Conservation (phyloP, 2,113 vertebrate species). For the Coracopsis vasa region DNA sequence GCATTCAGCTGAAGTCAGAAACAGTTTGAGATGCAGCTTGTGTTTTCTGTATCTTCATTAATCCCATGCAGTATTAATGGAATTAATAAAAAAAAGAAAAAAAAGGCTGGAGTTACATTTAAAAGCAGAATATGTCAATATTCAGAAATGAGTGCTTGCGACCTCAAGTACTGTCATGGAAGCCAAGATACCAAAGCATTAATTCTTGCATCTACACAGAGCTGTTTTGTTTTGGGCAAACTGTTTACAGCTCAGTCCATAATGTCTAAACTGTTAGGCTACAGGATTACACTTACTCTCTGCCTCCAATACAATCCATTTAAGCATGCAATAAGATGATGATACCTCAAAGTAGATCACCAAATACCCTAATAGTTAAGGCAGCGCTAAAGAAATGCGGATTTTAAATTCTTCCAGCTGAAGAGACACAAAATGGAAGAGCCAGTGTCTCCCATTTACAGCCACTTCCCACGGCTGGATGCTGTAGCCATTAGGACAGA, state of each 20-base stretch:
- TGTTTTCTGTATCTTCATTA: not conserved
- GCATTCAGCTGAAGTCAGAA: not conserved
- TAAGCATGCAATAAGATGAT: not conserved
- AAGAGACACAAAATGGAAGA: not conserved
- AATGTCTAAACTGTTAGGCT: not conserved
- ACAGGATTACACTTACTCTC: not conserved
- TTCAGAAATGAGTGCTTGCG: not conserved
- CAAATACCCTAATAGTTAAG: not conserved
- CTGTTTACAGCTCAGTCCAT: not conserved
- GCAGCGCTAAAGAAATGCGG: not conserved
- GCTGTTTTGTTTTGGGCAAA: not conserved
- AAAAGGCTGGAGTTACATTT: not conserved
- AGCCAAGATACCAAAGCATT: not conserved
- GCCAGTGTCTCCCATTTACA: not conserved
- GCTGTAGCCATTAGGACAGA: not conserved
- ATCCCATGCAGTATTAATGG: not conserved
- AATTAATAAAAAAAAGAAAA: not conserved
- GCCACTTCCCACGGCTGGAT: not conserved
- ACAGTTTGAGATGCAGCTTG: not conserved
- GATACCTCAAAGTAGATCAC: not conserved
- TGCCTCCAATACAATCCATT: not conserved
- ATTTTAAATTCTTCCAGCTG: not conserved
- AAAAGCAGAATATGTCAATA: not conserved
- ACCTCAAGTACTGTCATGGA: not conserved
- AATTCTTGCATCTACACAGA: not conserved